Percentiles rank a stretch among this genome's conserved stretches.
Conservation (phyloP, 2,888 invertebrate genomes). For the Microchrysa polita region DNA sequence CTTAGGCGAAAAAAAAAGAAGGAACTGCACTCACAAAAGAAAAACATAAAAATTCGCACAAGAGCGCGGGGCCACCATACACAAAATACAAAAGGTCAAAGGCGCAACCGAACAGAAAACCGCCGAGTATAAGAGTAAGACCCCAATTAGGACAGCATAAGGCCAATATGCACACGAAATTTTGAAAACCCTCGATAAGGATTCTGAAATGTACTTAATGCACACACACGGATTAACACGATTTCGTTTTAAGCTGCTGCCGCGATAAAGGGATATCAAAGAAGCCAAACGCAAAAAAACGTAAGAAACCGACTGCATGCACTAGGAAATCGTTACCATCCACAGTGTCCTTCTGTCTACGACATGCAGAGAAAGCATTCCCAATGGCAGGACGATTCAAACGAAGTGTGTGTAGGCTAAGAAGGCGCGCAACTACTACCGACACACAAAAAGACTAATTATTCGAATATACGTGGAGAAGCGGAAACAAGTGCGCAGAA, state of each 20-base stretch:
- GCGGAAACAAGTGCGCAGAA: conserved; percentile 17
- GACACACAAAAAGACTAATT: no score
- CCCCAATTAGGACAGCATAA: background rate
- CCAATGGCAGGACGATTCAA: background rate
- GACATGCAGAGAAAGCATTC: no score
- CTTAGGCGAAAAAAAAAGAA: background rate
- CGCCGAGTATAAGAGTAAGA: background rate
- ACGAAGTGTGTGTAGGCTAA: no score
- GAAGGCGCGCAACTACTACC: conserved; percentile 9
- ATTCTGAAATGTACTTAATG: no score
- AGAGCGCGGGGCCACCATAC: background rate
- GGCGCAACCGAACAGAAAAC: background rate
- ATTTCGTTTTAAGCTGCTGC: background rate
- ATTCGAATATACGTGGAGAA: background rate
- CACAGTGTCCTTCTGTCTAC: no score
- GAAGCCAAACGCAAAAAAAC: background rate
- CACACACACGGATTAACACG: background rate
- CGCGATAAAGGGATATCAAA: background rate
- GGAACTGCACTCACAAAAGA: no score
- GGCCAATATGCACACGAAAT: no score
- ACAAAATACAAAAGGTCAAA: conserved; percentile 1
- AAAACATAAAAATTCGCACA: background rate
- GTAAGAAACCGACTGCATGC: background rate
- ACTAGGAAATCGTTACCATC: background rate
- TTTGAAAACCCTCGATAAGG: no score